Conservation (phyloP, 2,888 invertebrate genomes). For the Mactromeris polynyma region DNA sequence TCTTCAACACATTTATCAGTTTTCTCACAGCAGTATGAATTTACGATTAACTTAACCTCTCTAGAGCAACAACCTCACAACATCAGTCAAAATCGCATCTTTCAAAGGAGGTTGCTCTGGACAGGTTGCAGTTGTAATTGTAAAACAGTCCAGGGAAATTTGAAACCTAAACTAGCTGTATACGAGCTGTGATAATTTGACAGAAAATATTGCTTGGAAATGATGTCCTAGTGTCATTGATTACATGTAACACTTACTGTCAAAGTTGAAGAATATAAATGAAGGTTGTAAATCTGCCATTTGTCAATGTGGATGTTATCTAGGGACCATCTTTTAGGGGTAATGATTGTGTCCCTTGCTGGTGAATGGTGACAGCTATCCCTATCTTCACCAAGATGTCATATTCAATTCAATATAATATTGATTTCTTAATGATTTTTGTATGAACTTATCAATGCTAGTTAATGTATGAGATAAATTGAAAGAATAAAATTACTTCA, state of each 20-base stretch:
- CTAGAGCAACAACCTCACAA: too few species aligned
- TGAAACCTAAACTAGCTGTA: too few species aligned
- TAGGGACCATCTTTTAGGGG: background rate
- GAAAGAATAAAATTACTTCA: background rate
- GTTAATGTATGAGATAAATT: background rate
- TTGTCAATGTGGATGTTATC: slow-evolving; percentile 29
- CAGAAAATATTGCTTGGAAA: background rate
- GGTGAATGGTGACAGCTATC: background rate
- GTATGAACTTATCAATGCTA: background rate
- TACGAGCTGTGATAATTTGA: background rate
- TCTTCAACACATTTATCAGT: too few species aligned
- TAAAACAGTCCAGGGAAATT: too few species aligned
- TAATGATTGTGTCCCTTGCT: background rate
- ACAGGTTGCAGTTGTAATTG: too few species aligned
- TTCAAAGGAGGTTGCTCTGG: too few species aligned
- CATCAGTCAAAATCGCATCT: too few species aligned
- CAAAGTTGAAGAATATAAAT: slow-evolving; percentile 28
- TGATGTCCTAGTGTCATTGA: background rate
- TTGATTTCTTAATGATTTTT: background rate
- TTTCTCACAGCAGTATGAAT: too few species aligned
- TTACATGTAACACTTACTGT: slow-evolving; percentile 12
- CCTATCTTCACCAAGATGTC: background rate
- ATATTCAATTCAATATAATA: background rate
- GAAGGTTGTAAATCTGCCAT: slow-evolving; percentile 55
- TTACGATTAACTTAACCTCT: too few species aligned